Conservation (phyloP, 2,888 invertebrate species). For the Odontomyia ornata region DNA sequence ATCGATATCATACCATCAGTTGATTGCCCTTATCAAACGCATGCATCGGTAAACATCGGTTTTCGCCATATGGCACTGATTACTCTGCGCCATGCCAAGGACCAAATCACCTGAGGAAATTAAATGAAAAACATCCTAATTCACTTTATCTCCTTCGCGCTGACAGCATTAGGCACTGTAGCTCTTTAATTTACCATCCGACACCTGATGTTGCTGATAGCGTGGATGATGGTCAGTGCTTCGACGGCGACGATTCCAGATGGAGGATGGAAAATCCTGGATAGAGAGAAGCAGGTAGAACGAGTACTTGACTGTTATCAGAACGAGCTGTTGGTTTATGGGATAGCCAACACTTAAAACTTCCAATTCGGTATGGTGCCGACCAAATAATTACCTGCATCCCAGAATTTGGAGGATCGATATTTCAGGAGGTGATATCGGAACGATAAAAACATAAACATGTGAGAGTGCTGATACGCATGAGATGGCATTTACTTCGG, state of each 20-base stretch:
- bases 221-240: not conserved
- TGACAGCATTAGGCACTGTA: slow-evolving; percentile 21
- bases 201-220: slow-evolving; percentile 32
- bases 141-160: slow-evolving; percentile 26
- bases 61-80: slow-evolving; percentile 36
- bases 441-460: not conserved
- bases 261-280: not conserved
- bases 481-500: not conserved
- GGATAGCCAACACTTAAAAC: slow-evolving; percentile 15
- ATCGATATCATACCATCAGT: slow-evolving; percentile 1
- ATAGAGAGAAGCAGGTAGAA: slow-evolving; percentile 1
- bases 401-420: not conserved
- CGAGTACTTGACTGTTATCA: not conserved
- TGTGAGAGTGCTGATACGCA: not conserved
- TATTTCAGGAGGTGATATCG: not conserved
- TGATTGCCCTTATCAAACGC: slow-evolving; percentile 20
- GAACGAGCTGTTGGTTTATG: slow-evolving; percentile 30
- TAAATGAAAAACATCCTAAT: slow-evolving; percentile 29
- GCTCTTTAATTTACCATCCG: slow-evolving; percentile 37
- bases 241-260: not conserved
- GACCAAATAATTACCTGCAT: not conserved
- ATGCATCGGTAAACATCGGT: slow-evolving; percentile 31
- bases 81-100: not conserved
- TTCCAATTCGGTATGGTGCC: slow-evolving; percentile 29
- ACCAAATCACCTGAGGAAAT: slow-evolving; percentile 11